phyloP scores from a whole-genome alignment of 2,797 vertebrate species.

The Eulemur coronatus region DNA sequence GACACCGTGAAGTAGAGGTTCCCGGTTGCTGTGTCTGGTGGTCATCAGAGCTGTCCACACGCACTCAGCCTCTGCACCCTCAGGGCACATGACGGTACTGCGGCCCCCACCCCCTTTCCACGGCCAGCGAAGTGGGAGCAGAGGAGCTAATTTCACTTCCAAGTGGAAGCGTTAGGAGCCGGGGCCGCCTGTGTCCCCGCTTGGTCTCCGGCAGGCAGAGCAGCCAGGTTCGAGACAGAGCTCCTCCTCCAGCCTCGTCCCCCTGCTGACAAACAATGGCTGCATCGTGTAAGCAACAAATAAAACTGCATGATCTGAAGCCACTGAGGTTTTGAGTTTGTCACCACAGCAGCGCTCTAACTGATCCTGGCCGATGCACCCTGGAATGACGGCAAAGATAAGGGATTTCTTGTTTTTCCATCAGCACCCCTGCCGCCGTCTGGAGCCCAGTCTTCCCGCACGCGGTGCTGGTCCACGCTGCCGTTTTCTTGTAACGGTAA shows the following conservation, averaged over 20 bases:
- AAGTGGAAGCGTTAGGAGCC: not conserved
- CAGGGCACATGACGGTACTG: fast-evolving
- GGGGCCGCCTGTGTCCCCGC: not conserved
- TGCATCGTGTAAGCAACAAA: not conserved
- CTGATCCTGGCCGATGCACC: not conserved
- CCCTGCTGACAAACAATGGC: not conserved
- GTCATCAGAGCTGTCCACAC: not conserved
- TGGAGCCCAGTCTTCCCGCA: not conserved
- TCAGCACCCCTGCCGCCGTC: not conserved
- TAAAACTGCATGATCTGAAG: not conserved
- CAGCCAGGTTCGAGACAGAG: not conserved
- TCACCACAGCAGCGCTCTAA: not conserved
- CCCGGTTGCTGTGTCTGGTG: fast-evolving
- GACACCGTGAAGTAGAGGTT: not conserved
- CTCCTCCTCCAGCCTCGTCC: not conserved
- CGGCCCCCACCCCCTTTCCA: not conserved
- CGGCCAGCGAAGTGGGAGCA: not conserved
- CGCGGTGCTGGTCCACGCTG: not conserved
- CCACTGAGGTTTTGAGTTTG: not conserved
- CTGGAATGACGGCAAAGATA: not conserved
- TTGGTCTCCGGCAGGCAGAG: not conserved
- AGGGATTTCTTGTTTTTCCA: not conserved
- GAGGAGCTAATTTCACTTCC: not conserved
- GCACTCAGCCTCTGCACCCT: not conserved
- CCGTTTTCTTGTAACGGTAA: not conserved